Base-by-base conservation (phyloP, 2,888 invertebrate species). In the Agrochola circellaris region DNA sequence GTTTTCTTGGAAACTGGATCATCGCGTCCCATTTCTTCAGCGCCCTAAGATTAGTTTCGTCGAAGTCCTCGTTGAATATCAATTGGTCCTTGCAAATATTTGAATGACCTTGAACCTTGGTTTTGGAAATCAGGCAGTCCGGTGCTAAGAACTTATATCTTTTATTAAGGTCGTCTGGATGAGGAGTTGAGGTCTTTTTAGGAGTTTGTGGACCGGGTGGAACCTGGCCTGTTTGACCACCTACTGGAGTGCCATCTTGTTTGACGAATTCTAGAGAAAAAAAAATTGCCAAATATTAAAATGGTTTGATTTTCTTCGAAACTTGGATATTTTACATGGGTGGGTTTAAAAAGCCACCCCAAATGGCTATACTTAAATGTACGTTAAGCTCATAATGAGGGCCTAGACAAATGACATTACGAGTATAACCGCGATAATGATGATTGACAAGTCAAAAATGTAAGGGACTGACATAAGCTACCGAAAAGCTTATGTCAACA, bases 1-100 rank as follows among this genome's bases (percentile, higher is more conserved):
- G 98, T 84, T 96, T 96, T 4, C 95, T 96, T 11, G 97, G 96
- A 89, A 97, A 97, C 89, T 95, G 97, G 74, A 97, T 95, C 85
- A 97, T 96, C 17, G 96, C 94, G 9, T 94, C 96, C 97, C 97
- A 98, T 20, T 94, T 94, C 0, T 94, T 93, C 78, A 97, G 94
- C 2, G 95, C 91, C 17, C 15, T 56, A 0, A 82, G 58, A 13
- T 11, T 71, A 0, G 60, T 61, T 8, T 17, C 11, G 0, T 74
- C 34, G 23, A 84, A 84, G 0, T 85, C 82, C 5, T 84, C 86
- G 17, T 3, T 64, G 51, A 54, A 94, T 88, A 0, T 87, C 88
- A 20, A 87, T 86, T 77, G 95, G 91, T 0, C 93, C 93, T 34
- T 93, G 91, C 11, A 91, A 89, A 0, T 93, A 91, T 0, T 92